Conservation (phyloP, 2,113 vertebrate genomes). For the Rhea americana region DNA sequence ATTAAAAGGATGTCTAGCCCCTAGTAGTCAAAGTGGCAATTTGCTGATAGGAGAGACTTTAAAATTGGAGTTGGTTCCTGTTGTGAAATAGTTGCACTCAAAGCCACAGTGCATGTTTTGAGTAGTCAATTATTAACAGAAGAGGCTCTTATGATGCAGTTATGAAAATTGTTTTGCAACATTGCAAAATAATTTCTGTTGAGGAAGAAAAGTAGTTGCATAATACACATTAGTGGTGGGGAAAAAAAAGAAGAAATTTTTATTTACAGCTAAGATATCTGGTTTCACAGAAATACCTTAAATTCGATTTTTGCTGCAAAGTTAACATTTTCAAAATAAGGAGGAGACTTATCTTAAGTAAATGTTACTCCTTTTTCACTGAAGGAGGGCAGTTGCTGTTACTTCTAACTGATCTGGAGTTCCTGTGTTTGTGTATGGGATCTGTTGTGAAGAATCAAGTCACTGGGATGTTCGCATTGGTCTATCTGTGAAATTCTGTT, state of each 20-base stretch:
- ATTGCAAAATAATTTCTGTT: slow-evolving; percentile 21
- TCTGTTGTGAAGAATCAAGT: background rate
- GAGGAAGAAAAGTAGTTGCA: slow-evolving; percentile 51
- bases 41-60: slow-evolving; percentile 44
- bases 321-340: background rate
- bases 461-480: background rate
- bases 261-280: background rate
- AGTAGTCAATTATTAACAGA: slow-evolving; percentile 66
- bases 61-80: slow-evolving; percentile 40
- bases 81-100: slow-evolving; percentile 51
- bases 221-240: background rate
- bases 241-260: background rate
- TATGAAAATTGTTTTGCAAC: slow-evolving; percentile 59
- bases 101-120: slow-evolving; percentile 39
- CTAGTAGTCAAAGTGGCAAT: slow-evolving; percentile 47
- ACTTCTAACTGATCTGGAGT: background rate
- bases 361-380: background rate
- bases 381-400: background rate
- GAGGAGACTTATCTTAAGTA: background rate
- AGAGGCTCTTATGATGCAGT: slow-evolving; percentile 54
- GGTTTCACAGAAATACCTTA: background rate
- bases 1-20: slow-evolving; percentile 16
- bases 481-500: background rate
- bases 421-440: background rate
- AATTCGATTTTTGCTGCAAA: background rate